Percentiles rank a stretch among this genome's conserved stretches.
phyloP scores from a whole-genome alignment of 2,797 vertebrate genomes.

The Morus bassanus region DNA sequence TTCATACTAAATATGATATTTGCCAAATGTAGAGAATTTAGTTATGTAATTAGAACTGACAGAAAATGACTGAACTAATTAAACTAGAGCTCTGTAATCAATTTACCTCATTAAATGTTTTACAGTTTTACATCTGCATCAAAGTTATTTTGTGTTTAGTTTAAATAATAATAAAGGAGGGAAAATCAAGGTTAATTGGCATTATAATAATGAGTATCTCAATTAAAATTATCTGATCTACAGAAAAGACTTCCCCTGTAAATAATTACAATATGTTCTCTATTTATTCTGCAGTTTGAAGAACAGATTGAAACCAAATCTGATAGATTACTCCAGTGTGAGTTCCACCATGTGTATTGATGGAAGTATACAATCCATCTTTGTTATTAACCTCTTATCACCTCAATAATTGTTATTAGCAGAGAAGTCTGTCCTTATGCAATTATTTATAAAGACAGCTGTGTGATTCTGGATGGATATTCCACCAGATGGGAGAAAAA shows the following conservation, averaged over 20 bases:
- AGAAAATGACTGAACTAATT: slow-evolving; percentile 68
- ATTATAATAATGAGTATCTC: slow-evolving; percentile 65
- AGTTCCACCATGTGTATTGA: not conserved
- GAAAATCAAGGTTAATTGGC: slow-evolving; percentile 67
- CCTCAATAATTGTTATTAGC: not conserved
- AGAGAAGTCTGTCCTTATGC: not conserved
- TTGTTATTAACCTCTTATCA: slow-evolving; percentile 19
- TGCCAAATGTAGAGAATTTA: slow-evolving; percentile 42
- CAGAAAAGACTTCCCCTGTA: not conserved
- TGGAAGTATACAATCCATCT: not conserved
- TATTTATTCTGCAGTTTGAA: slow-evolving; percentile 50
- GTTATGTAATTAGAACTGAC: slow-evolving; percentile 63
- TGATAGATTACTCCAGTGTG: not conserved
- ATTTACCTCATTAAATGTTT: slow-evolving; percentile 69
- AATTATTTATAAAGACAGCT: not conserved
- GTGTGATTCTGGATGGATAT: not conserved
- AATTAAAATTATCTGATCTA: slow-evolving; percentile 57
- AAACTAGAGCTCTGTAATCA: slow-evolving; percentile 38
- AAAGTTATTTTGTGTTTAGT: slow-evolving; percentile 63
- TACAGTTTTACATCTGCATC: slow-evolving; percentile 49
- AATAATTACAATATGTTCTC: slow-evolving; percentile 41
- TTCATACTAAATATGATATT: slow-evolving; percentile 45
- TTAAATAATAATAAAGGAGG: slow-evolving; percentile 68
- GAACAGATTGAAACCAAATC: slow-evolving; percentile 19
- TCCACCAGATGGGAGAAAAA: not conserved